phyloP scores from a whole-genome alignment of 2,888 invertebrate species.

The Drosophila diplacantha region DNA sequence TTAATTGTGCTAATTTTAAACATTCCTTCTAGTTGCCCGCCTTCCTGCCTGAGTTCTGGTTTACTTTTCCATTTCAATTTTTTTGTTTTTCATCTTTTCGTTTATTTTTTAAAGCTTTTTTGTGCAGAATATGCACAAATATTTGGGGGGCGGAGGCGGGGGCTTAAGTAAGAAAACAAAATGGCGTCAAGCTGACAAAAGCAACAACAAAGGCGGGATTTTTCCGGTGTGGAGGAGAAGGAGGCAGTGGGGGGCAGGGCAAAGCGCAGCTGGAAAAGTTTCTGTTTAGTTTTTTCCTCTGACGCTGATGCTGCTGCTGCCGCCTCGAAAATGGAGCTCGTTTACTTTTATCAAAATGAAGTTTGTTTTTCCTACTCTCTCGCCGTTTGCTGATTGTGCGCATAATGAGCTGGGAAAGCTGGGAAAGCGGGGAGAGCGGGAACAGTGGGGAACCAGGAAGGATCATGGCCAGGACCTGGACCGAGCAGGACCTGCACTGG shows the following conservation, averaged over 20 bases:
- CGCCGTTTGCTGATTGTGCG: slow-evolving; percentile 31
- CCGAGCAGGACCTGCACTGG: slow-evolving; percentile 25
- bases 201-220: slow-evolving; percentile 14
- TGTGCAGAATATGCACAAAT: slow-evolving; percentile 61
- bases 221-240: not conserved
- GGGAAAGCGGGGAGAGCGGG: not conserved
- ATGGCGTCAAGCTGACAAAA: slow-evolving; percentile 60
- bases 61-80: slow-evolving; percentile 14
- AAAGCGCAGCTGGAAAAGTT: slow-evolving; percentile 44
- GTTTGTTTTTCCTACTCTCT: slow-evolving; percentile 39
- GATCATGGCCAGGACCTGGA: slow-evolving; percentile 24
- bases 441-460: not conserved
- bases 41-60: slow-evolving; percentile 5
- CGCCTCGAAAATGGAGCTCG: slow-evolving; percentile 49
- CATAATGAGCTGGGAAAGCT: slow-evolving; percentile 16
- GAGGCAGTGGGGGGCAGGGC: not conserved
- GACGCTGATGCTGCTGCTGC: not conserved
- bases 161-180: slow-evolving; percentile 55
- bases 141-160: slow-evolving; percentile 29
- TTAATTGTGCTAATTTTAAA: slow-evolving; percentile 67
- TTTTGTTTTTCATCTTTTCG: slow-evolving; percentile 2
- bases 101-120: slow-evolving; percentile 16
- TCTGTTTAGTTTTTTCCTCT: slow-evolving; percentile 44
- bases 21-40: slow-evolving; percentile 18
- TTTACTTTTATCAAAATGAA: slow-evolving; percentile 57